Evolutionary conservation across 1,140 invertebrate genomes (phyloP), one percentile per base, ranked within the genome.

Genomic region (Monochamus saltuarius): DNA sequence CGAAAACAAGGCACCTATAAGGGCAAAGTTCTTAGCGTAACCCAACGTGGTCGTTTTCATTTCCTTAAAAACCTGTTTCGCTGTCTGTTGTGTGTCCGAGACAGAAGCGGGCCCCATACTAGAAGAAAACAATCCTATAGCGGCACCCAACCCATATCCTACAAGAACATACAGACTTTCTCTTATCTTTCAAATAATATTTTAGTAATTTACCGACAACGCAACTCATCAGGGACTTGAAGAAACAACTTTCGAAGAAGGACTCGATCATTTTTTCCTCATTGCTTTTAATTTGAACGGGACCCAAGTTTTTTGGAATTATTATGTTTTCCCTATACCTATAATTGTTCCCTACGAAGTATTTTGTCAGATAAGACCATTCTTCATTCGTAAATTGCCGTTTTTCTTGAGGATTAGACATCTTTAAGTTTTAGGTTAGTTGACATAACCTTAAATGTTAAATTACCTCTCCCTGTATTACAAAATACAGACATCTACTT

Each of bases 11-110:
- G 89, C 86, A 55, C 97, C 97, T 66, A 99, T 84, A 45, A 97
- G 81, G 14, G 95, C 97, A 86, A 99, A 99, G 78, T 98, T 99
- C 80, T 99, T 99, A 0, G 91, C 96, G 80, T 98, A 97, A 52
- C 91, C 87, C 39, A 95, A 74, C 50, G 93, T 95, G 6, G 95
- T 89, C 0, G 80, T 82, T 79, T 91, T 94, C 93, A 99, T 97
- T 79, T 99, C 97, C 42, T 85, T 78, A 58, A 96, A 85, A 43
- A 95, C 88, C 79, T 94, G 87, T 65, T 85, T 77, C 0, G 89
- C 91, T 10, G 89, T 89, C 79, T 95, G 94, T 39, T 89, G 84
- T 45, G 80, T 85, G 50, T 82, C 81, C 61, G 84, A 80, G 4
- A 89, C 84, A 50, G 91, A 84, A 70, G 89, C 90, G 19, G 96